Conservation (phyloP, 2,113 vertebrate genomes). For the Castor canadensis region DNA sequence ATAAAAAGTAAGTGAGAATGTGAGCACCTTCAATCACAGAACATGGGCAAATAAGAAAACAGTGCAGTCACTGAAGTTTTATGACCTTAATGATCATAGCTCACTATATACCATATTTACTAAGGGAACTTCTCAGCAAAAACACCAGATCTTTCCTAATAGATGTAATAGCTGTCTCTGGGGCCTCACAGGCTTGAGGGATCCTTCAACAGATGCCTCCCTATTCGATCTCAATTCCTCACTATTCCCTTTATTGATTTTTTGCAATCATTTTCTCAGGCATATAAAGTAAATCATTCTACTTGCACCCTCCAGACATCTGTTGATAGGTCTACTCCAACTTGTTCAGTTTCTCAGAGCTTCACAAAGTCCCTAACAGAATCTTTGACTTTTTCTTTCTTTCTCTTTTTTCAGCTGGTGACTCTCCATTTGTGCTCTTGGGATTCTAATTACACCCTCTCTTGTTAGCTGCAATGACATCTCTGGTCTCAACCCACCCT, state of each 20-base stretch:
- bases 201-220: conserved; percentile 31
- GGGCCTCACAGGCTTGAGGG: neutral
- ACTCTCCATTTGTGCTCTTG: neutral
- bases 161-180: neutral
- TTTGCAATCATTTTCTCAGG: conserved; percentile 8
- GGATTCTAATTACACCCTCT: neutral
- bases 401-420: neutral
- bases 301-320: neutral
- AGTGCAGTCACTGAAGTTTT: neutral
- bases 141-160: neutral
- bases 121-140: neutral
- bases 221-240: neutral
- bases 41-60: neutral
- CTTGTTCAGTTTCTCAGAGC: neutral
- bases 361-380: neutral
- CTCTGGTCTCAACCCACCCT: neutral
- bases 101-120: neutral
- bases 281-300: conserved; percentile 30
- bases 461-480: neutral
- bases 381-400: neutral
- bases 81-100: neutral
- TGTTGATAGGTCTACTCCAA: neutral
- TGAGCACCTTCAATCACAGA: neutral
- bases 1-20: neutral
- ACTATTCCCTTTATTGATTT: neutral